These are phyloP conservation scores for Falco novaeseelandiae DNA, from an alignment of 2,797 vertebrate genomes.

Conservation along the genomic window DNA sequence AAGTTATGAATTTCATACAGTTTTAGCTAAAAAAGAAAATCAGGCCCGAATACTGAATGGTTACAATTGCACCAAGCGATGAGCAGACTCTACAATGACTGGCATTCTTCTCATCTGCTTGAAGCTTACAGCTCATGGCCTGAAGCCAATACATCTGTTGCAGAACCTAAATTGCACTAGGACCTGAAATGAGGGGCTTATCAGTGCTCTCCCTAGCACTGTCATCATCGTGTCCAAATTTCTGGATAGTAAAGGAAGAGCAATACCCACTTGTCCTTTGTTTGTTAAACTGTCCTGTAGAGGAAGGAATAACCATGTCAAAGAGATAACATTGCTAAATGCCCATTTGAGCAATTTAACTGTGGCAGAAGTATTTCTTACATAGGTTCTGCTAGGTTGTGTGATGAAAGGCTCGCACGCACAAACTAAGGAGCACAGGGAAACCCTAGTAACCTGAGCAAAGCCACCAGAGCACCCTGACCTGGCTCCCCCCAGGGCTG, in stretches of 20 bases:
- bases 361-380: neutral
- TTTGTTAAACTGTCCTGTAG: neutral
- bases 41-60: neutral
- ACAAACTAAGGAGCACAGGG: neutral
- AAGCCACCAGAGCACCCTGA: neutral
- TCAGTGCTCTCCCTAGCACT: neutral
- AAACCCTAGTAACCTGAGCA: neutral
- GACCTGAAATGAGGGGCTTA: neutral
- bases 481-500: rapidly evolving
- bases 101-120: neutral
- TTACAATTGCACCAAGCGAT: neutral
- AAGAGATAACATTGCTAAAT: neutral
- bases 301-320: neutral
- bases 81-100: neutral
- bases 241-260: neutral
- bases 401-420: neutral
- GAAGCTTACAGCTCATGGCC: neutral
- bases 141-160: neutral
- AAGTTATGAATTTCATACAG: neutral
- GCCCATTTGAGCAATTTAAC: neutral
- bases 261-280: neutral
- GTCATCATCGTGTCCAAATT: neutral
- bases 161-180: neutral
- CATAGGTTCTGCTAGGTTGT: neutral
- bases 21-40: neutral